phyloP scores from a whole-genome alignment of 2,797 vertebrate genomes.

The Pangasius macronema region DNA sequence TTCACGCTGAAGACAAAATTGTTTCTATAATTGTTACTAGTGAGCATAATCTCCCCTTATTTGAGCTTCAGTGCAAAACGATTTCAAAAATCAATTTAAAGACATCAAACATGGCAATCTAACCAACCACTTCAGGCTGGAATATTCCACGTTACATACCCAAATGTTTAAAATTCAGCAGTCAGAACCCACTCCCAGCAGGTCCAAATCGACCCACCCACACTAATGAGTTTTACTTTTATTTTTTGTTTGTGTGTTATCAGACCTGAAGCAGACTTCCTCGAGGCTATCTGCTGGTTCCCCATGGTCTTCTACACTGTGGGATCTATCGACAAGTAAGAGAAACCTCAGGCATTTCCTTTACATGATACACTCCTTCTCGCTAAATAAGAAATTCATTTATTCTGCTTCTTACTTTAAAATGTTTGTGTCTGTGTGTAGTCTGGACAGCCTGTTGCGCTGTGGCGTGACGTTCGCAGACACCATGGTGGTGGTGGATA shows the following conservation, averaged over 20 bases:
- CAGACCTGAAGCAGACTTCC: conserved; percentile 83
- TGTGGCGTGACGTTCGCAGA: conserved; percentile 82
- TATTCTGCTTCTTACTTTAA: not conserved
- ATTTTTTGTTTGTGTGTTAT: conserved; percentile 15
- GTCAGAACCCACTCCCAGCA: not conserved
- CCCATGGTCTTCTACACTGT: conserved; percentile 86
- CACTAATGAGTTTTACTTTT: not conserved
- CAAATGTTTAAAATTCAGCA: not conserved
- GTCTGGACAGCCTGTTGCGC: conserved; percentile 81
- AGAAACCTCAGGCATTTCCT: conserved; percentile 25
- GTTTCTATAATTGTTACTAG: not conserved
- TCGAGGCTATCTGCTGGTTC: conserved; percentile 86
- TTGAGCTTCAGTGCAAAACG: not conserved
- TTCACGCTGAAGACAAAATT: not conserved
- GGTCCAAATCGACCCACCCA: not conserved
- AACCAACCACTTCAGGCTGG: not conserved
- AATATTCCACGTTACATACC: not conserved
- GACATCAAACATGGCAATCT: not conserved
- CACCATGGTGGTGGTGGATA: conserved; percentile 86
- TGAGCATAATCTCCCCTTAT: not conserved
- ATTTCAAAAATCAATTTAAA: not conserved
- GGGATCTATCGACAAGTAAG: conserved; percentile 87
- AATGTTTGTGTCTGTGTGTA: conserved; percentile 51
- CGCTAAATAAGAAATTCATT: not conserved
- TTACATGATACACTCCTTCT: not conserved